A percentile compares a stretch with the other conserved stretches of the same genome.
These are phyloP conservation scores for Seriola quinqueradiata DNA, from an alignment of 2,113 vertebrate genomes.

Conservation along the genomic window DNA sequence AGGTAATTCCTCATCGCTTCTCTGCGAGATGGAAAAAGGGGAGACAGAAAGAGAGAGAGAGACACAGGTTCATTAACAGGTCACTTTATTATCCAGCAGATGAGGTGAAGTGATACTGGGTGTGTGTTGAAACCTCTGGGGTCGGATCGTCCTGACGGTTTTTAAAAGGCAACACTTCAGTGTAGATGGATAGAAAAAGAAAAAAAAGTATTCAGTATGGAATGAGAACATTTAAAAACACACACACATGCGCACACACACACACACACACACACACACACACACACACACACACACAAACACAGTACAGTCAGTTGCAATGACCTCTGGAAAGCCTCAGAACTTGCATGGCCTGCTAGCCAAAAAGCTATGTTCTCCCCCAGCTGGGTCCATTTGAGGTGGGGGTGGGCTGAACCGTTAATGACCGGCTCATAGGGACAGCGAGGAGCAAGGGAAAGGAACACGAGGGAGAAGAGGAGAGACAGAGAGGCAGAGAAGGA, in stretches of 20 bases:
- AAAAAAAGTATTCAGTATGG: neutral
- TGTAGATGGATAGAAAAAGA: neutral
- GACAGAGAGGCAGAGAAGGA: neutral
- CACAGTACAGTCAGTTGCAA: slow-evolving; percentile 27
- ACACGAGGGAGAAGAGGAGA: neutral
- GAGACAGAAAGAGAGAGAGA: neutral
- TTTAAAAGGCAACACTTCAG: neutral
- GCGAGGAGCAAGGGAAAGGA: slow-evolving; percentile 35
- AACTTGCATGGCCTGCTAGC: slow-evolving; percentile 26
- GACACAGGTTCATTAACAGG: neutral
- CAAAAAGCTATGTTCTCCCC: slow-evolving; percentile 60
- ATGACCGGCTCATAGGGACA: slow-evolving; percentile 64
- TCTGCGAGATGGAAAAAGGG: slow-evolving; percentile 77
- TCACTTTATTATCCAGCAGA: neutral
- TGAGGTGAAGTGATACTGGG: neutral
- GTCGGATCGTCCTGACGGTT: neutral
- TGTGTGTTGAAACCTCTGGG: neutral
- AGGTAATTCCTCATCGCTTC: slow-evolving; percentile 99
- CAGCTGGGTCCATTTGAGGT: slow-evolving; percentile 59
- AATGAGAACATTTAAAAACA: slow-evolving; percentile 24
- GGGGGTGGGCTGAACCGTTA: slow-evolving; percentile 48
- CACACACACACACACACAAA: slow-evolving; percentile 6
- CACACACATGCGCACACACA: slow-evolving; percentile 12
- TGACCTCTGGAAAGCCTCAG: slow-evolving; percentile 57
- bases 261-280: slow-evolving; percentile 12